phyloP scores from a whole-genome alignment of 30 jellyfish, hydroid and myxozoan genomes.

The Haliclystus octoradiatus region DNA sequence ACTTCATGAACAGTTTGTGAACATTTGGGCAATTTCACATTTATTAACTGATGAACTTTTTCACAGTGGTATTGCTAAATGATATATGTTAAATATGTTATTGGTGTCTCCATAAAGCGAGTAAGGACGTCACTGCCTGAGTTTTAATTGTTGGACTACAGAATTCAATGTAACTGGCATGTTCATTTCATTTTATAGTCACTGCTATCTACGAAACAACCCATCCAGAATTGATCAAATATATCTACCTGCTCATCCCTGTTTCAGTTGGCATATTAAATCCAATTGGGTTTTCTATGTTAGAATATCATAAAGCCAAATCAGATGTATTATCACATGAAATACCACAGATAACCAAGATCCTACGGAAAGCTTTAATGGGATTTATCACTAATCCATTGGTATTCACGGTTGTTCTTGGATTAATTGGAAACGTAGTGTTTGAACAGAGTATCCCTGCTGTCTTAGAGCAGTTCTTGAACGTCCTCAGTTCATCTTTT shows the following conservation, averaged over 20 bases:
- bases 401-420: slow-evolving; percentile 70
- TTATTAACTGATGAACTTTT: no score
- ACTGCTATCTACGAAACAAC: slow-evolving; percentile 42
- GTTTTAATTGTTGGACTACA: no score
- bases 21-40: no score
- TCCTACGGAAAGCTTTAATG: slow-evolving; percentile 35
- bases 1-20: no score
- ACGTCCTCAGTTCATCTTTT: slow-evolving; percentile 44
- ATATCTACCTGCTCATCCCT: slow-evolving; percentile 68
- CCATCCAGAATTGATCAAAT: slow-evolving; percentile 45
- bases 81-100: no score
- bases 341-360: neutral
- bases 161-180: no score
- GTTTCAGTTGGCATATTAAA: slow-evolving; percentile 60
- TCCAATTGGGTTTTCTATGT: slow-evolving; percentile 73
- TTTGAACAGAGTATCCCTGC: slow-evolving; percentile 9
- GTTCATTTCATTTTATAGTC: no score
- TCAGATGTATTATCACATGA: neutral
- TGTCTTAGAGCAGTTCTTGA: slow-evolving; percentile 25
- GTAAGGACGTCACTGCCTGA: no score
- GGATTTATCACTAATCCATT: slow-evolving; percentile 70
- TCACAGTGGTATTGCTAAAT: no score
- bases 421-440: slow-evolving; percentile 24
- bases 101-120: no score
- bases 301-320: slow-evolving; percentile 50